phyloP scores from a whole-genome alignment of 2,797 vertebrate genomes.

The Botia kubotai region DNA sequence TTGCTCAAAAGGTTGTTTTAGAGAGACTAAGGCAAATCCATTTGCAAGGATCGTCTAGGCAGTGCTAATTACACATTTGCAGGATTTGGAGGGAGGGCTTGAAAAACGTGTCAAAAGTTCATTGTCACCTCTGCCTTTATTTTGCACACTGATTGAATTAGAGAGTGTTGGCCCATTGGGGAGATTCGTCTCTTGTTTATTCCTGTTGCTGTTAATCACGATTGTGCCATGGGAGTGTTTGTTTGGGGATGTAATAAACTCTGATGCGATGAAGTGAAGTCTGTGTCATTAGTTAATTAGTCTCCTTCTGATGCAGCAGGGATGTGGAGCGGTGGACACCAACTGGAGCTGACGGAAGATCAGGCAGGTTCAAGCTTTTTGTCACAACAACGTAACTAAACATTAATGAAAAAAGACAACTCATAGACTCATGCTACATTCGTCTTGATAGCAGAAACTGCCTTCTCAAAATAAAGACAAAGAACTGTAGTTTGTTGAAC shows the following conservation, averaged over 20 bases:
- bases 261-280: constrained; percentile 54
- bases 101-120: constrained; percentile 24
- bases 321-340: constrained; percentile 45
- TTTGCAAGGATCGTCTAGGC: neutral
- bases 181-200: neutral
- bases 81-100: neutral
- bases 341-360: constrained; percentile 50
- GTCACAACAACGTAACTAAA: constrained; percentile 40
- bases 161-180: neutral
- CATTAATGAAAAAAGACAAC: constrained; percentile 54
- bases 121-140: constrained; percentile 22
- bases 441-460: constrained; percentile 12
- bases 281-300: constrained; percentile 61
- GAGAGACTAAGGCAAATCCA: neutral
- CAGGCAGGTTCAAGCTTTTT: constrained; percentile 32
- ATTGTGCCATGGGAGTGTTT: constrained; percentile 52
- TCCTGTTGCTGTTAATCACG: constrained; percentile 45
- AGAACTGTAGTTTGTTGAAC: neutral
- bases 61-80: neutral
- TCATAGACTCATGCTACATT: constrained; percentile 40
- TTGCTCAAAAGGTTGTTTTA: neutral
- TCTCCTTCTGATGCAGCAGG: constrained; percentile 47
- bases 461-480: constrained; percentile 3
- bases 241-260: constrained; percentile 60
- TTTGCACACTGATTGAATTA: constrained; percentile 8